Evolutionary conservation across 2,888 invertebrate species (phyloP).

Genomic region (Crematogaster levior): DNA sequence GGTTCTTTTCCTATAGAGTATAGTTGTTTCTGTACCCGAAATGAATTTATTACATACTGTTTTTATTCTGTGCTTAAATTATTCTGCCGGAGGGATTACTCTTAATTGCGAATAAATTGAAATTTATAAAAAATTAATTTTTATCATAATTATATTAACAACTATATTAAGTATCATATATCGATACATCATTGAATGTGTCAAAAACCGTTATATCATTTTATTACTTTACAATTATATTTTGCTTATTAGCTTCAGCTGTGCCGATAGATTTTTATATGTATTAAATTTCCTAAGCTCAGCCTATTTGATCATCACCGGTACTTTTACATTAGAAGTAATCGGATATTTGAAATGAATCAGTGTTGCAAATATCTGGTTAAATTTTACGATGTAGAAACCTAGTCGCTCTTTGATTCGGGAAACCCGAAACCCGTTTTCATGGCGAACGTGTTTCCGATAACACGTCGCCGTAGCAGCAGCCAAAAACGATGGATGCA

Average conservation of each 20-base stretch:
- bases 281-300: not conserved
- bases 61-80: constrained; percentile 2
- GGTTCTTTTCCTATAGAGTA: constrained; percentile 34
- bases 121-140: constrained; percentile 19
- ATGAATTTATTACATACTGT: constrained; percentile 3
- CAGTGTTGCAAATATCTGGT: not conserved
- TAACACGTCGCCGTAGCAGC: constrained; percentile 20
- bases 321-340: not conserved
- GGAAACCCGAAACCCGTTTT: constrained; percentile 11
- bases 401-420: constrained; percentile 8
- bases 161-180: constrained; percentile 4
- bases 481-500: constrained; percentile 48
- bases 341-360: constrained; percentile 1
- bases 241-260: not conserved
- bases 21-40: constrained; percentile 20
- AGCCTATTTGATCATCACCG: not conserved
- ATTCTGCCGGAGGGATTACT: not conserved
- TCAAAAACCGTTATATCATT: not conserved
- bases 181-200: not conserved
- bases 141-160: not conserved
- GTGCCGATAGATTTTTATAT: not conserved
- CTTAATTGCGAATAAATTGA: not conserved
- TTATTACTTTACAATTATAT: not conserved
- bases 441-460: constrained; percentile 34
- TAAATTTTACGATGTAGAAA: not conserved